Evolutionary conservation across 2,888 invertebrate genomes (phyloP).

Genomic region (Phyllotreta striolata): DNA sequence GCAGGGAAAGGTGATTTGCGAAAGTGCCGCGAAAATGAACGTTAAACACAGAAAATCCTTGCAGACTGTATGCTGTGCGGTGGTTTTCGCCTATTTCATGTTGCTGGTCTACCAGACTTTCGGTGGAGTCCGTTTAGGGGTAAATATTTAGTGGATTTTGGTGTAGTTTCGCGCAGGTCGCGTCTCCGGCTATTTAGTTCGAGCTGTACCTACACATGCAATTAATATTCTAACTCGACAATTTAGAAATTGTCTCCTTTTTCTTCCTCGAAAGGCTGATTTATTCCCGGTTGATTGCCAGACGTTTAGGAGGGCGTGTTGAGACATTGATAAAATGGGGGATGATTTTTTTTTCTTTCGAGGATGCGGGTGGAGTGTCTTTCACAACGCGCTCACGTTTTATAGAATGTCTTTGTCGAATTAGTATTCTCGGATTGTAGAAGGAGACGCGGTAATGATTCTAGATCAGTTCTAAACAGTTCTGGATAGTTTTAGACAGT

Average conservation of each 20-base stretch:
- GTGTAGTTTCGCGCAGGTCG: too few species aligned
- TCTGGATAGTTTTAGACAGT: too few species aligned
- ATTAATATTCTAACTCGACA: too few species aligned
- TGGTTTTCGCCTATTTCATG: slow-evolving; percentile 56
- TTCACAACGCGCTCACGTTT: slow-evolving; percentile 2
- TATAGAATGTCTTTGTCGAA: too few species aligned
- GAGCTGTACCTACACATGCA: too few species aligned
- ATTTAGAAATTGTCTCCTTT: background rate
- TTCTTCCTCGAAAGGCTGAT: background rate
- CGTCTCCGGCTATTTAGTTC: too few species aligned
- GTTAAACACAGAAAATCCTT: slow-evolving; percentile 54
- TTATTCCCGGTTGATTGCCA: background rate
- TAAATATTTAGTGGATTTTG: slow-evolving; percentile 25
- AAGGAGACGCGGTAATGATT: slow-evolving; percentile 6
- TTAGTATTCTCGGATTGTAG: slow-evolving; percentile 9
- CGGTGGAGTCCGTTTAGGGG: slow-evolving; percentile 49
- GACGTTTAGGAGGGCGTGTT: too few species aligned
- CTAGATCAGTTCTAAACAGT: too few species aligned
- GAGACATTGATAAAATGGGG: background rate
- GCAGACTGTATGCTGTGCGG: slow-evolving; percentile 56
- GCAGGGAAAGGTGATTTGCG: slow-evolving; percentile 53
- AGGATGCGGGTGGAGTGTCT: slow-evolving; percentile 3
- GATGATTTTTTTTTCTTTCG: slow-evolving; percentile 8
- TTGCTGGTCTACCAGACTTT: slow-evolving; percentile 58
- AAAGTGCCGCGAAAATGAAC: slow-evolving; percentile 53